Conservation (phyloP, 2,888 invertebrate species). For the Dasypogon diadema region DNA sequence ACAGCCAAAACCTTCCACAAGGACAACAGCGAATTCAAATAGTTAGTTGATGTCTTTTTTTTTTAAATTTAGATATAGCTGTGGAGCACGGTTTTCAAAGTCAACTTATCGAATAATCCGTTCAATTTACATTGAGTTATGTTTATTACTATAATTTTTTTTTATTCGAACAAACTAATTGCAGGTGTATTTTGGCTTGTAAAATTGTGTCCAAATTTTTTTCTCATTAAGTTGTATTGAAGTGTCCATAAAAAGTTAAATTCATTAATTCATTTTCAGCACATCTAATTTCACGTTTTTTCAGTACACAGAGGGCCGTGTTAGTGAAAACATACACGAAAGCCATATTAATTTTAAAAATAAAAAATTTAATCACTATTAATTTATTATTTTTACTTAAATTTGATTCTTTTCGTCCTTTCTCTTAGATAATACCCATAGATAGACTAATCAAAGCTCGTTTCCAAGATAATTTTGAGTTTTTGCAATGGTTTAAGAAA, state of each 20-base stretch:
- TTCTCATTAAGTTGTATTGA: conserved; percentile 7
- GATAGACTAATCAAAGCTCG: conserved; percentile 91
- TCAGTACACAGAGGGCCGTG: conserved; percentile 44
- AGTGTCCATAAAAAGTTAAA: not conserved
- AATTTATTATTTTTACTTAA: conserved; percentile 56
- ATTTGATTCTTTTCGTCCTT: conserved; percentile 57
- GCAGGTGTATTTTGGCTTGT: conserved; percentile 43
- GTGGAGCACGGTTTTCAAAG: conserved; percentile 51
- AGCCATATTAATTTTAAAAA: conserved; percentile 18
- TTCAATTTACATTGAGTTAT: conserved; percentile 21
- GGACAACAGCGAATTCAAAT: conserved; percentile 56
- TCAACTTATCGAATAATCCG: conserved; percentile 9
- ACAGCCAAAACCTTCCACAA: conserved; percentile 60
- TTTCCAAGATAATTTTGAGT: conserved; percentile 99
- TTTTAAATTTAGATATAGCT: conserved; percentile 25
- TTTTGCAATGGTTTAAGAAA: conserved; percentile 99
- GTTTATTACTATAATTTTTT: conserved; percentile 22
- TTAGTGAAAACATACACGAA: conserved; percentile 28
- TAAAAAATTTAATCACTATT: conserved; percentile 56
- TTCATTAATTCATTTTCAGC: conserved; percentile 48
- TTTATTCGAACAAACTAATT: conserved; percentile 27
- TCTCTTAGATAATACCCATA: conserved; percentile 69
- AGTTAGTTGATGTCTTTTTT: conserved; percentile 57
- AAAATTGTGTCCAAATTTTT: conserved; percentile 7
- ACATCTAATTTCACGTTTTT: conserved; percentile 19